Base-by-base conservation (phyloP, 2,888 invertebrate species). In the Lacanobia oleracea region DNA sequence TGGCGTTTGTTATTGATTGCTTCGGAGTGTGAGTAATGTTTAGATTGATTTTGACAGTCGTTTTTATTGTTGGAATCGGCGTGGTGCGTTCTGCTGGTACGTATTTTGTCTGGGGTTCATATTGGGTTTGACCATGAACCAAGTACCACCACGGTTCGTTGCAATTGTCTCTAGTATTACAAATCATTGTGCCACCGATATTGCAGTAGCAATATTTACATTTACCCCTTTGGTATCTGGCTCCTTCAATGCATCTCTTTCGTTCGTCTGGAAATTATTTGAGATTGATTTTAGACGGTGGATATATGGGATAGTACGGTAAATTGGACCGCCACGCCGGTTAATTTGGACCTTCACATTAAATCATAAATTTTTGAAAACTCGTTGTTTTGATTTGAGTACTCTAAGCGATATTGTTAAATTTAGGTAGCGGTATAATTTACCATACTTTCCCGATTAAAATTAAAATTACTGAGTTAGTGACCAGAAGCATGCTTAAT, bases 151-250 rank as follows among this genome's bases (percentile, higher is more conserved):
- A 59, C 14, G 21, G n/a, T 59, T 40, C 40, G 4, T 40, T 40
- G 40, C 59, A 59, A 59, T 59, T 4, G 21, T n/a, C 8, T 40
- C 59, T 59, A 21, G 1, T 9, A 21, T 59, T 59, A 40, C 59
- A 59, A 40, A 59, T 59, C 40, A 59, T 21, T 40, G 14, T 16
- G 14, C 4, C 3, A 4, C 59, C 59, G 1, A 59, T 4, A 21
- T 59, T 59, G 21, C 59, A 59, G n/a, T 59, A 59, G 40, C 59
- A 59, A 43, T 59, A 59, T 59, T 59, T 59, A 16, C 59, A 59
- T 59, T 59, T 59, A 14, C 59, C 59, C 21, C 59, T 59, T 59
- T 59, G 59, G 59, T 59, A 59, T 40, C 59, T 59, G 40, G 59
- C 40, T 59, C 59, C 59, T 40, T 14, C 14, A 14, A 59, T 40